These are phyloP conservation scores for Talpa occidentalis DNA, from an alignment of 2,113 vertebrate genomes.

Conservation along the genomic window DNA sequence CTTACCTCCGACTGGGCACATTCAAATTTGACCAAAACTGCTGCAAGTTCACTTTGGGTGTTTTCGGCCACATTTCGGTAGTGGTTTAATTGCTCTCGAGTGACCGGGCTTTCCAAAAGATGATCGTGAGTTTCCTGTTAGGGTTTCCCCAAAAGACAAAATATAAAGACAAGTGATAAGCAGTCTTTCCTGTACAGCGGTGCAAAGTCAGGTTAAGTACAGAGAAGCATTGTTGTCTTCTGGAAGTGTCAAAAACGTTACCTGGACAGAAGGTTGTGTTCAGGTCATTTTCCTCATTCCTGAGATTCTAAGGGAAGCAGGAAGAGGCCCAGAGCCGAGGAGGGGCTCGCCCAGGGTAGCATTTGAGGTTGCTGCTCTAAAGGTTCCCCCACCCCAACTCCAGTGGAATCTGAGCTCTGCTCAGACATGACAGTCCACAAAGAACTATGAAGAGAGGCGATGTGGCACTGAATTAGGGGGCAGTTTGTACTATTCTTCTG, in stretches of 20 bases:
- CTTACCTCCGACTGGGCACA: conserved; percentile 87
- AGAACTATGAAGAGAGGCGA: not conserved
- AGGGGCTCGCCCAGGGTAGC: not conserved
- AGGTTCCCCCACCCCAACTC: not conserved
- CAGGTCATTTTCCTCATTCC: not conserved
- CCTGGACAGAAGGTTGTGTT: not conserved
- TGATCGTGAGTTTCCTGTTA: conserved; percentile 77
- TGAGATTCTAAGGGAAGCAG: not conserved
- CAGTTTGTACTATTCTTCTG: not conserved
- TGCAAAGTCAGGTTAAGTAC: not conserved
- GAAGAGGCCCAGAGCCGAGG: not conserved
- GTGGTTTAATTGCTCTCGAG: conserved; percentile 86
- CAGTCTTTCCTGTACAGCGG: not conserved
- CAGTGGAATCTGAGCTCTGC: not conserved
- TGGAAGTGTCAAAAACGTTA: not conserved
- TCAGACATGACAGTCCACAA: not conserved
- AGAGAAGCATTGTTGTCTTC: not conserved
- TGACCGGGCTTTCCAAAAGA: conserved; percentile 76
- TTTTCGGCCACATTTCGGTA: conserved; percentile 87
- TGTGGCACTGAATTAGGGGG: not conserved
- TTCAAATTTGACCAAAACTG: conserved; percentile 87
- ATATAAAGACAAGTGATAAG: not conserved
- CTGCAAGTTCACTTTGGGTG: conserved; percentile 88
- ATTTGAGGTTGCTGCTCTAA: not conserved
- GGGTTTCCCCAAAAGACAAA: conserved; percentile 56